phyloP scores from a whole-genome alignment of 2,797 vertebrate species.

The Taeniopygia guttata region DNA sequence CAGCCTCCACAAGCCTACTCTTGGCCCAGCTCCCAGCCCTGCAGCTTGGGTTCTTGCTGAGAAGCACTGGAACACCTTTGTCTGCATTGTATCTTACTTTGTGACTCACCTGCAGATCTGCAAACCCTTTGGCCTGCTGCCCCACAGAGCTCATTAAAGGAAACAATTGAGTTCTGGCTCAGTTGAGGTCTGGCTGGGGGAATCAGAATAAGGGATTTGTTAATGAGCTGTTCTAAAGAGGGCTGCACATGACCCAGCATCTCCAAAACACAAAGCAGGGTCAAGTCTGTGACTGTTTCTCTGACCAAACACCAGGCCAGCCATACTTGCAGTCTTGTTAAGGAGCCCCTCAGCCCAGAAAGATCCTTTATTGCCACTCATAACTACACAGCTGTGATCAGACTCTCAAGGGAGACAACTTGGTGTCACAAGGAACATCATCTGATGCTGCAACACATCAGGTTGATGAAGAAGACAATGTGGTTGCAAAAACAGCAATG shows the following conservation, averaged over 20 bases:
- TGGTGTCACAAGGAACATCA: background rate
- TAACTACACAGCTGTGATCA: background rate
- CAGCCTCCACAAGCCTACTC: background rate
- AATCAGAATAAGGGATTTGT: background rate
- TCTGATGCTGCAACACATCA: background rate
- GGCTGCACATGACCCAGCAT: background rate
- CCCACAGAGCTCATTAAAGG: background rate
- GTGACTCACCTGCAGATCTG: background rate
- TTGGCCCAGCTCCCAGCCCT: background rate
- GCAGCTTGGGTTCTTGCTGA: background rate
- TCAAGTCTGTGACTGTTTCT: background rate
- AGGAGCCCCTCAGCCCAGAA: background rate
- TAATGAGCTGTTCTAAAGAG: background rate
- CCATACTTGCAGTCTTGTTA: accelerated
- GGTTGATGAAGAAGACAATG: background rate
- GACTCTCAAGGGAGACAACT: background rate
- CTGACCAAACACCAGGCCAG: background rate
- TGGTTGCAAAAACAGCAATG: background rate
- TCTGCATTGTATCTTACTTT: accelerated
- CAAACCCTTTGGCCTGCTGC: background rate
- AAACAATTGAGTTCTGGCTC: background rate
- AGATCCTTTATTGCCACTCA: background rate
- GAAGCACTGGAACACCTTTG: background rate
- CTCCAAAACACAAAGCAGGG: background rate
- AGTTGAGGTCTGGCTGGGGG: accelerated